Evolutionary conservation across 2,888 invertebrate genomes (phyloP), one percentile per base, ranked within the genome.

Genomic region (Halocaridina rubra): DNA sequence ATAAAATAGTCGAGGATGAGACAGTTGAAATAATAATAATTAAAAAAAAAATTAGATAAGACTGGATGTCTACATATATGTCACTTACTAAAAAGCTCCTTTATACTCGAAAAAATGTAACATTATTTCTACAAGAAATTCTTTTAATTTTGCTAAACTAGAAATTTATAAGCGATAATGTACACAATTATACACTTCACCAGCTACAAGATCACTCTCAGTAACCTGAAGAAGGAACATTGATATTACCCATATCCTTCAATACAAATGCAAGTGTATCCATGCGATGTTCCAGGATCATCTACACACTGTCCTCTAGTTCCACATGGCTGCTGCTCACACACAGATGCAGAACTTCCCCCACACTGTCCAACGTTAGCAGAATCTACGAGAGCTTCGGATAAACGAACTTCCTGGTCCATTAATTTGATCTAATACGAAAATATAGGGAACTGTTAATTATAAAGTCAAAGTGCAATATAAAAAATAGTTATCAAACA

Each of bases 321-420:
- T 80, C 91, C 91, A 90, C 96, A 96, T 13, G 94, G 94, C 64
- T 91, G 92, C 89, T 93, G 88, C 75, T 90, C 90, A 90, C 92
- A 92, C 10, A 91, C 90, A 22, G 81, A 82, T 71, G 8, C 91
- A n/a, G 69, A 32, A 13, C 71, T 91, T 7, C 91, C 91, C 10
- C 92, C 92, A 91, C 96, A 97, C 89, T 96, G 95, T 82, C 94
- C 93, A 1, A 98, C 94, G 90, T 97, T 96, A 0, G 95, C 94
- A 0, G 96, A 95, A 89, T 95, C 95, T 69, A 94, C 93, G 2
- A 95, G 94, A 24, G 95, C 94, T 88, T 94, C 93, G 30, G 96
- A 92, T 78, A 97, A 92, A 89, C 96, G 94, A 33, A 96, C 91
- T 71, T 93, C 92, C 71, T 92, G 91, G 27, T 94, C 94, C 77